These are phyloP conservation scores for Epinephelus fuscoguttatus DNA, from an alignment of 2,113 vertebrate genomes.

Conservation along the genomic window DNA sequence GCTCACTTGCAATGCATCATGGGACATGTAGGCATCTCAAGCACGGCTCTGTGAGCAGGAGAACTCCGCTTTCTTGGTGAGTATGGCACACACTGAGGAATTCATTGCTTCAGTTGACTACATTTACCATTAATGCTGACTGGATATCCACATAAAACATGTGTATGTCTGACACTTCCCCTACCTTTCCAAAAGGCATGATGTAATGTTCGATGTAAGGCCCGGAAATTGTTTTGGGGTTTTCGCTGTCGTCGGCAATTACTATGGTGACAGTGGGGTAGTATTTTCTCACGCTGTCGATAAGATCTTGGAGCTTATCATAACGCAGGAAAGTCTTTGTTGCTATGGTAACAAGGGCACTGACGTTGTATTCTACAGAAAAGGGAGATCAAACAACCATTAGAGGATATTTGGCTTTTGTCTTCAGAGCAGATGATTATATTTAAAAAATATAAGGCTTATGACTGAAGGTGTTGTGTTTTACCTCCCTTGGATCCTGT, in stretches of 20 bases:
- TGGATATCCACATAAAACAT: too few relatives aligned
- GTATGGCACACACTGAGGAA: too few relatives aligned
- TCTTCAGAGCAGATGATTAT: not conserved
- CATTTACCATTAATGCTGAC: too few relatives aligned
- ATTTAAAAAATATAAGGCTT: not conserved
- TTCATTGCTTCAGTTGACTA: too few relatives aligned
- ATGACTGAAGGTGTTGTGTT: not conserved
- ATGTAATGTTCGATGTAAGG: slow-evolving; percentile 92
- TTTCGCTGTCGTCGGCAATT: slow-evolving; percentile 91
- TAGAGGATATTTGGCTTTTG: not conserved
- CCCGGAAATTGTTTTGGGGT: slow-evolving; percentile 86
- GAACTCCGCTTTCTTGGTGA: too few relatives aligned
- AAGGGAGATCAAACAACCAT: slow-evolving; percentile 8
- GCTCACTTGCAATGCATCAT: too few relatives aligned
- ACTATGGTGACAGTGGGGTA: slow-evolving; percentile 92
- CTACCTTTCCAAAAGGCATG: slow-evolving; percentile 95
- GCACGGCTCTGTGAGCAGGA: too few relatives aligned
- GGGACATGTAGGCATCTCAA: too few relatives aligned
- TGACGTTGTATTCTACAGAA: slow-evolving; percentile 88
- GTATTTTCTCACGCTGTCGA: slow-evolving; percentile 90
- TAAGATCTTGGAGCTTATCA: slow-evolving; percentile 89
- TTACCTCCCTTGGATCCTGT: slow-evolving; percentile 79
- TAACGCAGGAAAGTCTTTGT: slow-evolving; percentile 96
- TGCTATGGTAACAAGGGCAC: slow-evolving; percentile 90
- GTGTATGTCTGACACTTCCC: accelerated